A percentile compares a stretch with the other conserved stretches of the same genome.
Evolutionary conservation across 2,113 vertebrate genomes (phyloP).

Genomic region (Herpetotheres cachinnans): DNA sequence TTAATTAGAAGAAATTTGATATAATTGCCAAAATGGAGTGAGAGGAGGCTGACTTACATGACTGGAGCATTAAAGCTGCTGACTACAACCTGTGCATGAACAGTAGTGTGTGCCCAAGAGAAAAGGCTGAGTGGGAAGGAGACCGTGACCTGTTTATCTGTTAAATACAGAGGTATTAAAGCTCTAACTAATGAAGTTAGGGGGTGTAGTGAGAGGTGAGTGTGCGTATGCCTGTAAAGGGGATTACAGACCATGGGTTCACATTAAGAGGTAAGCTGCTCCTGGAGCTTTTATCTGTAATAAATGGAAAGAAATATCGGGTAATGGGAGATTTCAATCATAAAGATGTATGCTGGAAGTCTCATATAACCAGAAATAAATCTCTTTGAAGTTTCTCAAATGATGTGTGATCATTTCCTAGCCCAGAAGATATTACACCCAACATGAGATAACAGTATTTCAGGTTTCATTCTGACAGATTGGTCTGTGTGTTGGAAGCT

Average conservation of each 20-base stretch:
- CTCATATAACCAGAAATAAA: conserved; percentile 58
- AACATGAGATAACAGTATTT: conserved; percentile 28
- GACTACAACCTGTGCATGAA: neutral
- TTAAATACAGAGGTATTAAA: neutral
- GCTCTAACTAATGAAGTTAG: neutral
- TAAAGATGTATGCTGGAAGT: conserved; percentile 43
- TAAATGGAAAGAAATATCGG: conserved; percentile 18
- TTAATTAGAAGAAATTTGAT: neutral
- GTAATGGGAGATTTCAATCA: conserved; percentile 60
- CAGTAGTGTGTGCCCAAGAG: neutral
- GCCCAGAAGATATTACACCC: conserved; percentile 40
- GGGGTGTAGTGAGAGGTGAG: neutral
- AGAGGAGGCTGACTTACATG: neutral
- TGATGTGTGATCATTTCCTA: conserved; percentile 53
- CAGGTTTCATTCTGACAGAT: conserved; percentile 32
- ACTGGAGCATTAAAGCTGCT: neutral
- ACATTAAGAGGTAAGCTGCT: conserved; percentile 12
- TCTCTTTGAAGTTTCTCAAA: conserved; percentile 54
- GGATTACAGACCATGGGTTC: conserved; percentile 2
- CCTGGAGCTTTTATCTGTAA: conserved; percentile 39
- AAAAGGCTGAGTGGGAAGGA: neutral
- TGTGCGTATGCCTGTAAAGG: neutral
- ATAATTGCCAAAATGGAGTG: neutral
- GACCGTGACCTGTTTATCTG: fast-evolving
- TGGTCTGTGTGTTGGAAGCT: conserved; percentile 21